These are phyloP conservation scores for Geotrypetes seraphini DNA, from an alignment of 2,797 vertebrate genomes.

Conservation along the genomic window DNA sequence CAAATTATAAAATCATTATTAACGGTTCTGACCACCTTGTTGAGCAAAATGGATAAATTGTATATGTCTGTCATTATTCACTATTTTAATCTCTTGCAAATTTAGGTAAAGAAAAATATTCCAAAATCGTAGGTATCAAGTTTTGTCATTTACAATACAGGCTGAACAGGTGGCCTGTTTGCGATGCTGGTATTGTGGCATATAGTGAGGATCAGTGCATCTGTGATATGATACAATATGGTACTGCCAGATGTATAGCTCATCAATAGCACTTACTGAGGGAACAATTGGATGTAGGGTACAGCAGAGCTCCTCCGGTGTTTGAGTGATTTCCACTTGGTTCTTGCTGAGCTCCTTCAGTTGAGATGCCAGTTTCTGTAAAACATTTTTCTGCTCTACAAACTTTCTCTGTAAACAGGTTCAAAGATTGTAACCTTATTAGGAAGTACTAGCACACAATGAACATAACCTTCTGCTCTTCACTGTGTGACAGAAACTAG, in stretches of 20 bases:
- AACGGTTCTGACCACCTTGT: no score
- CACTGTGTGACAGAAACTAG: neutral
- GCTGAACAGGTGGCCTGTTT: no score
- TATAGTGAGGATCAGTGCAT: fast-evolving
- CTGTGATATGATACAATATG: fast-evolving
- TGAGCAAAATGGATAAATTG: no score
- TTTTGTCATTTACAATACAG: no score
- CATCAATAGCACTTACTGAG: slow-evolving; percentile 22
- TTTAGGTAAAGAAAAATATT: no score
- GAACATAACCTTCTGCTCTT: neutral
- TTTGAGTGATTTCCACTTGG: neutral
- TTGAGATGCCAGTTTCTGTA: slow-evolving; percentile 43
- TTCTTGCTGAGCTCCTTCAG: slow-evolving; percentile 14
- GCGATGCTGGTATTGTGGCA: neutral
- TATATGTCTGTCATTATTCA: no score
- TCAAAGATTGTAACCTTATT: neutral
- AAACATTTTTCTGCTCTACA: slow-evolving; percentile 50
- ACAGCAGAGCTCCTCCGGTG: slow-evolving; percentile 35
- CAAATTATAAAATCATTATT: no score
- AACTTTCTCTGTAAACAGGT: slow-evolving; percentile 55
- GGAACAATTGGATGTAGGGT: slow-evolving; percentile 56
- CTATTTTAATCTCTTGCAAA: no score
- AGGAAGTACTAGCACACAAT: slow-evolving; percentile 10
- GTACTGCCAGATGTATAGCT: neutral
- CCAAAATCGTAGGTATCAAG: no score